Conservation (phyloP, 2,888 invertebrate species). For the Sphinx pinastri region DNA sequence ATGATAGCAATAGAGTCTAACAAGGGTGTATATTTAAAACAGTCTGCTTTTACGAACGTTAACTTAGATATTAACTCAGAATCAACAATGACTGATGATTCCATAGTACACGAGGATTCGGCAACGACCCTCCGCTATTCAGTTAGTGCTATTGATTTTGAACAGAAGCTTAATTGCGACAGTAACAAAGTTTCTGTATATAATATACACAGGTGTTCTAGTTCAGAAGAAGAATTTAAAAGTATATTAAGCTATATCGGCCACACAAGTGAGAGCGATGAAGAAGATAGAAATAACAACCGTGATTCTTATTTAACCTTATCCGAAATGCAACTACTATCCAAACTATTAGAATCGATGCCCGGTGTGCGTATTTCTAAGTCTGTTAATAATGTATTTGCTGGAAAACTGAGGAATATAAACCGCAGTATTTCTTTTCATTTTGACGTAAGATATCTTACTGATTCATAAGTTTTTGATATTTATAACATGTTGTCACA, state of each 20-base stretch:
- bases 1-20: conserved; percentile 31
- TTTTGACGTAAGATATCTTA: neutral
- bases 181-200: neutral
- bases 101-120: neutral
- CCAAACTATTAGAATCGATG: neutral
- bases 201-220: neutral
- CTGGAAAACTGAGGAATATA: neutral
- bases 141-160: no score
- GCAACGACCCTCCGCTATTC: neutral
- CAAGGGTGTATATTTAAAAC: neutral
- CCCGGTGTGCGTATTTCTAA: conserved; percentile 1
- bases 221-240: conserved; percentile 4
- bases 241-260: neutral
- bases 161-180: neutral
- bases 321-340: neutral
- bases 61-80: neutral
- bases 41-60: neutral
- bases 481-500: neutral
- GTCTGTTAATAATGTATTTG: neutral
- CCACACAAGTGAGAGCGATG: neutral
- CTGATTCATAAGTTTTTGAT: neutral
- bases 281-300: neutral
- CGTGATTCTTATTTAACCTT: neutral
- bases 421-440: neutral
- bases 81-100: neutral